Evolutionary conservation across 2,113 vertebrate genomes (phyloP).

Genomic region (Gambusia affinis): DNA sequence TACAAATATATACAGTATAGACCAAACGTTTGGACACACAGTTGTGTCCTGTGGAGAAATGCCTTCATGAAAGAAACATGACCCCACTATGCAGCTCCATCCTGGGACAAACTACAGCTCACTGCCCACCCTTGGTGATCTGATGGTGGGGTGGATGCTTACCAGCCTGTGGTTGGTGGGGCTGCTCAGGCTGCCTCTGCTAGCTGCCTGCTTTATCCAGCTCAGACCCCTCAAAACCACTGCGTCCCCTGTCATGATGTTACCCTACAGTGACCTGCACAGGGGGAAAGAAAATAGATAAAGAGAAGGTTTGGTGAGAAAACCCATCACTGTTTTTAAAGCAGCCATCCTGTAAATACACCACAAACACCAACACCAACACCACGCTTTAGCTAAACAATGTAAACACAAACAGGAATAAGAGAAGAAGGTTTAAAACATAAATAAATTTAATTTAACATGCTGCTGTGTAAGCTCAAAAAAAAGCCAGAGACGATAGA

Average conservation of each 20-base stretch:
- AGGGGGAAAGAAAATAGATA: not conserved
- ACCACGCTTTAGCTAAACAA: not conserved
- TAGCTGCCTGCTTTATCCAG: conserved; percentile 57
- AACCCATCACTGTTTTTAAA: not conserved
- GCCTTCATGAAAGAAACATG: conserved; percentile 23
- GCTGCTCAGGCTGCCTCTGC: conserved; percentile 24
- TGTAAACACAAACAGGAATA: not conserved
- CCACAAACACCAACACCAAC: not conserved
- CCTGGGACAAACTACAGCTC: not conserved
- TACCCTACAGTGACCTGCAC: conserved; percentile 24
- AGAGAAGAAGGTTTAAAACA: not conserved
- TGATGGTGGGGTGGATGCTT: conserved; percentile 29
- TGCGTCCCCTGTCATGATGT: conserved; percentile 65
- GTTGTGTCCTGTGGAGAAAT: not conserved
- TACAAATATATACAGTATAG: no score
- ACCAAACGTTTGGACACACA: no score
- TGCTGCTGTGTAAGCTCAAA: not conserved
- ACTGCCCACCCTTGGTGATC: conserved; percentile 46
- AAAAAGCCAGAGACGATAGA: not conserved
- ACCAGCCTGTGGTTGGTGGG: conserved; percentile 36
- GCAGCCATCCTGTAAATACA: not conserved
- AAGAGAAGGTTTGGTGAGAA: not conserved
- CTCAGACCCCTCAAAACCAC: conserved; percentile 62
- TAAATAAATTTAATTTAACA: not conserved
- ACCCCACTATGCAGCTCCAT: conserved; percentile 7